Percentiles rank a stretch among this genome's conserved stretches.
Conservation (phyloP, 2,797 vertebrate species). For the Tachyglossus aculeatus region DNA sequence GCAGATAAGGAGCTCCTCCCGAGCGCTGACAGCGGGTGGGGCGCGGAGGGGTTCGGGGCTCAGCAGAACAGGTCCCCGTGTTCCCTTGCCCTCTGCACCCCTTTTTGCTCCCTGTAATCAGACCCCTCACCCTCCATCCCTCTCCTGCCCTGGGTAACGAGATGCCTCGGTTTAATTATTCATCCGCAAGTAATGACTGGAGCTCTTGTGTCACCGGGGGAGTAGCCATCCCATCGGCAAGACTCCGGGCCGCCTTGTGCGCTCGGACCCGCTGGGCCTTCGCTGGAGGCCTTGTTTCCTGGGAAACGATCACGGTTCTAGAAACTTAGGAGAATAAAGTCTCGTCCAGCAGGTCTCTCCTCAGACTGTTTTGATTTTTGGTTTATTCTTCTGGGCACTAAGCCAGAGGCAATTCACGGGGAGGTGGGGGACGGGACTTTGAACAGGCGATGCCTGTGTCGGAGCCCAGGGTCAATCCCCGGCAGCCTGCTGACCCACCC, state of each 20-base stretch:
- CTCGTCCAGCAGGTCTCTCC: background rate
- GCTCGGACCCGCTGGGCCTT: background rate
- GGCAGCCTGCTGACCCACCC: too few species aligned
- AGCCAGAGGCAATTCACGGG: too few species aligned
- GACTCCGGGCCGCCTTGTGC: constrained; percentile 24
- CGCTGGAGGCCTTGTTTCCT: background rate
- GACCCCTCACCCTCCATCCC: constrained; percentile 42
- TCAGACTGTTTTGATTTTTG: background rate
- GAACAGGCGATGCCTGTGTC: too few species aligned
- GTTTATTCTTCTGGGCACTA: too few species aligned
- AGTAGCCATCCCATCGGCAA: constrained; percentile 18
- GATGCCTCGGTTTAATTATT: constrained; percentile 77
- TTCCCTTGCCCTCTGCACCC: constrained; percentile 18
- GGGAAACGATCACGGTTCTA: background rate
- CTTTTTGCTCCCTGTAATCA: constrained; percentile 65
- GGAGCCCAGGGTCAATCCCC: too few species aligned
- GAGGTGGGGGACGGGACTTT: too few species aligned
- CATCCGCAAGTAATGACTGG: constrained; percentile 71
- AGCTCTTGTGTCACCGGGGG: constrained; percentile 68
- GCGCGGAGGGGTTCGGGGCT: constrained; percentile 21
- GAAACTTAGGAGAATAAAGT: background rate
- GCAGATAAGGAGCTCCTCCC: constrained; percentile 30
- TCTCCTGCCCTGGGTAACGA: constrained; percentile 64
- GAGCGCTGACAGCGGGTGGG: constrained; percentile 8
- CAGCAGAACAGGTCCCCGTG: background rate